phyloP scores from a whole-genome alignment of 2,113 vertebrate genomes.

The Bufo bufo region DNA sequence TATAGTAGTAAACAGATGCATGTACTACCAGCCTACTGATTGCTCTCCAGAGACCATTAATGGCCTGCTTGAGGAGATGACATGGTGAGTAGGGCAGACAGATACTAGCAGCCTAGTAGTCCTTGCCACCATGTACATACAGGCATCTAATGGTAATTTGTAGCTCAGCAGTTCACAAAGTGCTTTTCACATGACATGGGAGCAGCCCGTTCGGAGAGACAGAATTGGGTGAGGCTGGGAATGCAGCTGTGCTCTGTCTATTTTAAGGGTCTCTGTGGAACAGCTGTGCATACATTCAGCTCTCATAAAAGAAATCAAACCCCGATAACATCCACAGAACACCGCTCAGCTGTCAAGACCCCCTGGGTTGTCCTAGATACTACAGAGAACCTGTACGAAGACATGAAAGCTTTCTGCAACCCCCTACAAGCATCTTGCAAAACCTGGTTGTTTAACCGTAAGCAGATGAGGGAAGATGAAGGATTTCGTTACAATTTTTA shows the following conservation, averaged over 20 bases:
- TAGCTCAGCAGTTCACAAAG: slow-evolving; percentile 33
- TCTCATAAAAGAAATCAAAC: slow-evolving; percentile 53
- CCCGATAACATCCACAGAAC: slow-evolving; percentile 43
- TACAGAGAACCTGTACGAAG: slow-evolving; percentile 18
- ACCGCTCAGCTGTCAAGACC: slow-evolving; percentile 35
- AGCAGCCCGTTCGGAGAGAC: slow-evolving; percentile 40
- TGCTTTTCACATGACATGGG: slow-evolving; percentile 31
- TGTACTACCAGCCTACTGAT: background rate
- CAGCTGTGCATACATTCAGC: slow-evolving; percentile 54
- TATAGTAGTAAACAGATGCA: background rate
- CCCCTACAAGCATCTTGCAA: slow-evolving; percentile 11
- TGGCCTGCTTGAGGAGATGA: too few relatives aligned
- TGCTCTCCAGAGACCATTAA: background rate
- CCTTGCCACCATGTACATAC: background rate
- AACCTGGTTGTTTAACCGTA: slow-evolving; percentile 17
- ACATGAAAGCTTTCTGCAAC: slow-evolving; percentile 4
- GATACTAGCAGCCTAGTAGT: background rate
- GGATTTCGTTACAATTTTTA: background rate
- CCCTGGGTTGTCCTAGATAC: slow-evolving; percentile 12
- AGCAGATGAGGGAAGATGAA: background rate
- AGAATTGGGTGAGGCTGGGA: fast-evolving
- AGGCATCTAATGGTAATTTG: slow-evolving; percentile 11
- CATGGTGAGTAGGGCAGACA: background rate
- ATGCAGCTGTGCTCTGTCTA: slow-evolving; percentile 52
- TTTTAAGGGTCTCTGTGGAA: slow-evolving; percentile 38